Conservation (phyloP, 2,113 vertebrate genomes). For the Xenus cinereus region DNA sequence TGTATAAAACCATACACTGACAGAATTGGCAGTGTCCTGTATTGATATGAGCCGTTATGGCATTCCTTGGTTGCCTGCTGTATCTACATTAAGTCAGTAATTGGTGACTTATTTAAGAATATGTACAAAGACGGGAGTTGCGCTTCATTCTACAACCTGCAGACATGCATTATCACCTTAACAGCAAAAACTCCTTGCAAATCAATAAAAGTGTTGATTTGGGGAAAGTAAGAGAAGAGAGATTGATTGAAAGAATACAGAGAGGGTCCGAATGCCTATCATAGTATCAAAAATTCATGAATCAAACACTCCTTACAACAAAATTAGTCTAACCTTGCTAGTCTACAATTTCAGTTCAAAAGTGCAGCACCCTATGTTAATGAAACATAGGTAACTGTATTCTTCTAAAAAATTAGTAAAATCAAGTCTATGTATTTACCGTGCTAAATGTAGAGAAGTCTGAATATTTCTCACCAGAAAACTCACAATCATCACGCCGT, state of each 20-base stretch:
- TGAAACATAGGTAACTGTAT: rapidly evolving
- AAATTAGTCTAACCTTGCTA: not conserved
- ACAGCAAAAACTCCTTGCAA: not conserved
- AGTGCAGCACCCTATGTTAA: not conserved
- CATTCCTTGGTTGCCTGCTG: not conserved
- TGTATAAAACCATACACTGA: not conserved
- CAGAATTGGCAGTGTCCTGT: not conserved
- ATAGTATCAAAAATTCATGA: not conserved
- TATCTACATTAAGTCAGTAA: not conserved
- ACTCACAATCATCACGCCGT: not conserved
- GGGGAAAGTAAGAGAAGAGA: too few relatives aligned
- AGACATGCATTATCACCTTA: not conserved
- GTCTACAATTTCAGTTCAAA: not conserved
- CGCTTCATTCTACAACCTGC: not conserved
- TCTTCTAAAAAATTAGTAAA: not conserved
- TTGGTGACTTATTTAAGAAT: not conserved
- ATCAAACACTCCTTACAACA: not conserved
- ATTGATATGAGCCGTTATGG: rapidly evolving
- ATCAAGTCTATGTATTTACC: not conserved
- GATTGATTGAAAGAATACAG: not conserved
- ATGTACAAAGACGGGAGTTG: not conserved
- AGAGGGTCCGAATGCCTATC: not conserved
- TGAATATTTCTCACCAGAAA: not conserved
- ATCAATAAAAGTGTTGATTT: not conserved
- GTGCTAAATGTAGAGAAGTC: not conserved